Base-by-base conservation (phyloP, 2,888 invertebrate genomes). In the Cosmopolites sordidus region DNA sequence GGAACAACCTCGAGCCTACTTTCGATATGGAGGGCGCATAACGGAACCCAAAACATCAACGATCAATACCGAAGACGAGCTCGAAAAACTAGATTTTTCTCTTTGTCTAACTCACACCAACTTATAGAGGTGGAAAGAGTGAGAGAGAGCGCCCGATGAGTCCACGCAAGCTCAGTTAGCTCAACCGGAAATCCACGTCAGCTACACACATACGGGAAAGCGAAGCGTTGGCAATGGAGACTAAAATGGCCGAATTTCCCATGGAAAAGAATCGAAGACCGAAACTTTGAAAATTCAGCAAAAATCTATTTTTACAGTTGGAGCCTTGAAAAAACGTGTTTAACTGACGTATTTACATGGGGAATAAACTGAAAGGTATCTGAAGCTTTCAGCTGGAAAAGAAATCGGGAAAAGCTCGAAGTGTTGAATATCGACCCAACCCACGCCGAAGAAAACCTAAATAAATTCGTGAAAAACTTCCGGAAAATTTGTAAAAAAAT, bases 201-300 rank as follows among this genome's bases (percentile, higher is more conserved):
- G 48, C 63, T 45, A 40, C 45, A 58, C 56, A 48, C 52, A 68
- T 65, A 63, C 66, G 64, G 70, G 70, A 70, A 72, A 70, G 66
- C 69, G 66, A 65, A 67, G 66, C 68, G 64, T 63, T 66, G 60
- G 66, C 64, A 64, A 61, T 49, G 62, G 60, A 58, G 55, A 62
- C 70, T 71, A 69, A 69, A 73, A 74, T 75, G 74, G 74, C 75
- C 70, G 73, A 72, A 74, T 74, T 74, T 72, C 74, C 72, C 60
- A 55, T 62, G 66, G 72, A 67, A 72, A 73, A 73, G 73, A 72
- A 72, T 72, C 74, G 72, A 66, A 33, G 51, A 62, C 66, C 58
- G 66, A 60, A 43, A 49, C 45, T 48, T 46, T 29, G 54, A 61
- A 60, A 58, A 58, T 41, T 38, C 40, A 14, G 30, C 49, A 47